Conservation (phyloP, 2,113 vertebrate genomes). For the Solenodon paradoxus region DNA sequence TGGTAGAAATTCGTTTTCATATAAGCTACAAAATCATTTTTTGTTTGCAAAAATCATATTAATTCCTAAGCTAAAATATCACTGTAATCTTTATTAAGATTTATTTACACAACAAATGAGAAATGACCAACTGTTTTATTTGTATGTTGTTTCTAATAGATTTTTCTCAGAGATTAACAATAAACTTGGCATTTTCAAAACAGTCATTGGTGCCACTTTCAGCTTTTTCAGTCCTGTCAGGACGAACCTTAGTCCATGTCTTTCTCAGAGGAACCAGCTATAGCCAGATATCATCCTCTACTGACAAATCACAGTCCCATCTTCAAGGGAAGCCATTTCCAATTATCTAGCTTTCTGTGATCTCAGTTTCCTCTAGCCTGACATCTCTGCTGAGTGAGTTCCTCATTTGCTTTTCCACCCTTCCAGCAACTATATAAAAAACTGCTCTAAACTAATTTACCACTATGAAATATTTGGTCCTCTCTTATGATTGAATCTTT, state of each 20-base stretch:
- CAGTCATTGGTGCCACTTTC: not conserved
- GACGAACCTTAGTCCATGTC: accelerated
- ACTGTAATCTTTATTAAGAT: not conserved
- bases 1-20: not conserved
- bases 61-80: not conserved
- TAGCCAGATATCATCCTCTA: accelerated
- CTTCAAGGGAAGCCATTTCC: not conserved
- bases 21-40: not conserved
- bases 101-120: too few species aligned
- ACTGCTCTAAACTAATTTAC: not conserved
- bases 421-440: not conserved
- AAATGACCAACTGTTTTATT: not conserved
- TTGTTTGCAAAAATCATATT: not conserved
- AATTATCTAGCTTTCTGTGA: not conserved
- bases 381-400: not conserved
- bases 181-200: not conserved
- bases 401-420: not conserved
- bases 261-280: not conserved
- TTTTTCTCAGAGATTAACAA: not conserved
- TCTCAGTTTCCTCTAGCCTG: not conserved
- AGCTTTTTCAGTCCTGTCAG: not conserved
- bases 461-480: not conserved
- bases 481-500: not conserved
- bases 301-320: too few species aligned
- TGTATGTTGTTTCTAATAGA: not conserved